Conservation (phyloP, 2,113 vertebrate species). For the Rhinopomastus cyanomelas region DNA sequence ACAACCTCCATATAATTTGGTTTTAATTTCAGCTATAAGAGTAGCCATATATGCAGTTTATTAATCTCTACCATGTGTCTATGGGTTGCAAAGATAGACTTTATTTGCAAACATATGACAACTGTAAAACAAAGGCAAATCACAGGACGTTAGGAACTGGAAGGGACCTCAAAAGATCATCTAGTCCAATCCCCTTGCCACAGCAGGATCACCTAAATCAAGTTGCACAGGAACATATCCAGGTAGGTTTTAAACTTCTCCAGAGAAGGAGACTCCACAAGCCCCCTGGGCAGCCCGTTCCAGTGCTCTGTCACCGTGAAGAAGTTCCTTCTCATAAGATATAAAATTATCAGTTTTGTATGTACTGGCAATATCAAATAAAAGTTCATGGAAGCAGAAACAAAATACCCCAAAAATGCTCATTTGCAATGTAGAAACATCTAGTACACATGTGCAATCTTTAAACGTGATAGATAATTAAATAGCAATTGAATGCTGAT, state of each 20-base stretch:
- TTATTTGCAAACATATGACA: not conserved
- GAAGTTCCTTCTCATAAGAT: no score
- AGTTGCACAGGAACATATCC: no score
- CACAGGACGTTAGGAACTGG: no score
- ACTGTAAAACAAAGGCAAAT: not conserved
- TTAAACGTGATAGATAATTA: slow-evolving; percentile 24
- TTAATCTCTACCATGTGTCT: not conserved
- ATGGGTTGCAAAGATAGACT: not conserved
- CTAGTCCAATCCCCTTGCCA: no score
- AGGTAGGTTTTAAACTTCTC: no score
- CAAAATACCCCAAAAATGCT: not conserved
- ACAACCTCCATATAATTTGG: not conserved
- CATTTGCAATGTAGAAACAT: not conserved
- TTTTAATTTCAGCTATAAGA: slow-evolving; percentile 7
- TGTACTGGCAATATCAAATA: not conserved
- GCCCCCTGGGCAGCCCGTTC: no score
- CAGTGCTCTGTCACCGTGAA: no score
- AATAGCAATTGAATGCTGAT: slow-evolving; percentile 31
- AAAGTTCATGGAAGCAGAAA: not conserved
- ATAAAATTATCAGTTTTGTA: not conserved
- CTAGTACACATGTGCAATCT: not conserved
- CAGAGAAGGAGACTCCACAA: no score
- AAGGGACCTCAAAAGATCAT: no score
- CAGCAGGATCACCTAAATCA: no score
- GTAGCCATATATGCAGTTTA: not conserved